Conservation (phyloP, 2,797 vertebrate genomes). For the Acomys russatus region DNA sequence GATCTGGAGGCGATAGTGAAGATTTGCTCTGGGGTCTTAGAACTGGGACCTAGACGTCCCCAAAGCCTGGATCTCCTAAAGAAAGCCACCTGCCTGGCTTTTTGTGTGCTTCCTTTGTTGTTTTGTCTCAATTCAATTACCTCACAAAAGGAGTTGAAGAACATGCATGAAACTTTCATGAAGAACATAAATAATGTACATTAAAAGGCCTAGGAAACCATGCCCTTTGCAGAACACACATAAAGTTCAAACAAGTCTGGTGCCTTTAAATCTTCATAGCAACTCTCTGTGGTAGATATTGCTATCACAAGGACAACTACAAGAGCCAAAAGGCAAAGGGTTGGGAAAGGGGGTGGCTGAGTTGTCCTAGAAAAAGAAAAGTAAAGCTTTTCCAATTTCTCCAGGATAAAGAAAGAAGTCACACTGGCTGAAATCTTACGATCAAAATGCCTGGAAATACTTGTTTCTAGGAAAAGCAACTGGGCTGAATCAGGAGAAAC, state of each 20-base stretch:
- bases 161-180: neutral
- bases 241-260: neutral
- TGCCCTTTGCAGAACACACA: neutral
- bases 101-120: neutral
- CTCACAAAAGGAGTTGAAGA: slow-evolving; percentile 1
- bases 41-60: neutral
- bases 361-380: slow-evolving; percentile 29
- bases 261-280: slow-evolving; percentile 28
- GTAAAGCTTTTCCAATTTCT: slow-evolving; percentile 8
- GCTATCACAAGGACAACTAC: neutral
- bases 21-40: neutral
- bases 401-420: neutral
- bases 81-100: neutral
- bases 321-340: slow-evolving; percentile 13
- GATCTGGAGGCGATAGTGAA: neutral
- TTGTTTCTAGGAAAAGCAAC: slow-evolving; percentile 51
- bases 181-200: neutral
- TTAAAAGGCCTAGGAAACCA: neutral
- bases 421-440: slow-evolving; percentile 20
- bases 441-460: slow-evolving; percentile 39
- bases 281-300: neutral
- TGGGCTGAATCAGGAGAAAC: slow-evolving; percentile 58
- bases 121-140: neutral
- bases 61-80: slow-evolving; percentile 31
- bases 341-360: neutral